Percentiles rank a stretch among this genome's conserved stretches.
These are phyloP conservation scores for Benthosema pterotum DNA, from an alignment of 2,797 vertebrate genomes.

Conservation along the genomic window DNA sequence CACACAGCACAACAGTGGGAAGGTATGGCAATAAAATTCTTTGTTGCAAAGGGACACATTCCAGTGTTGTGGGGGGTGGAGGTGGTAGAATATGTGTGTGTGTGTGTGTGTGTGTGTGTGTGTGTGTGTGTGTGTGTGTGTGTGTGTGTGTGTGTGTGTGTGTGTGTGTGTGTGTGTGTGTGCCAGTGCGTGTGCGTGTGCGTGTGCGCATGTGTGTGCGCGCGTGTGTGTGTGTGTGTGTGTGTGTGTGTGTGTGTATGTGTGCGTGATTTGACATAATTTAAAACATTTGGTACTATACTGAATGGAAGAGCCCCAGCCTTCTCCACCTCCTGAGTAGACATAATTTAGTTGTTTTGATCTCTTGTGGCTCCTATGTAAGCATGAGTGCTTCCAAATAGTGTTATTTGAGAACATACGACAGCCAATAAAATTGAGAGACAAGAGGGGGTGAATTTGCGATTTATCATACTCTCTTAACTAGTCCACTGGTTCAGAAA, in stretches of 20 bases:
- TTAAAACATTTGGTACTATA: constrained; percentile 66
- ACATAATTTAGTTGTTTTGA: constrained; percentile 37
- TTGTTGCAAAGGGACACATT: constrained; percentile 53
- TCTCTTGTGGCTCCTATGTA: constrained; percentile 24
- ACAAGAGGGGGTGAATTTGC: constrained; percentile 1
- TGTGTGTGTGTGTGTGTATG: too few species aligned
- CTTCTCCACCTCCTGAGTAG: constrained; percentile 5
- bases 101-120: too few species aligned
- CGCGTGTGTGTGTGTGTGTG: too few species aligned
- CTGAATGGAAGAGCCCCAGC: constrained; percentile 47
- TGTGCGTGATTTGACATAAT: constrained; percentile 59
- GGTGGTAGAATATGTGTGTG: too few species aligned
- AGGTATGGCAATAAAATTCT: constrained; percentile 70
- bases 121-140: too few species aligned
- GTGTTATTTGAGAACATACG: constrained; percentile 26
- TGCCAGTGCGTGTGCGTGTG: too few species aligned
- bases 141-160: too few species aligned
- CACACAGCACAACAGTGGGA: constrained; percentile 47
- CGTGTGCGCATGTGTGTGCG: too few species aligned
- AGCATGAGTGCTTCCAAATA: constrained; percentile 34
- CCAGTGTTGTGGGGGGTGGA: constrained; percentile 44
- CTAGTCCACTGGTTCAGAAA: too few species aligned
- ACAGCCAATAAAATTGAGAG: constrained; percentile 24
- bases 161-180: too few species aligned
- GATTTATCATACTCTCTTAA: not conserved